Conservation (phyloP, 2,888 invertebrate genomes). For the Drosophila melanosoma region DNA sequence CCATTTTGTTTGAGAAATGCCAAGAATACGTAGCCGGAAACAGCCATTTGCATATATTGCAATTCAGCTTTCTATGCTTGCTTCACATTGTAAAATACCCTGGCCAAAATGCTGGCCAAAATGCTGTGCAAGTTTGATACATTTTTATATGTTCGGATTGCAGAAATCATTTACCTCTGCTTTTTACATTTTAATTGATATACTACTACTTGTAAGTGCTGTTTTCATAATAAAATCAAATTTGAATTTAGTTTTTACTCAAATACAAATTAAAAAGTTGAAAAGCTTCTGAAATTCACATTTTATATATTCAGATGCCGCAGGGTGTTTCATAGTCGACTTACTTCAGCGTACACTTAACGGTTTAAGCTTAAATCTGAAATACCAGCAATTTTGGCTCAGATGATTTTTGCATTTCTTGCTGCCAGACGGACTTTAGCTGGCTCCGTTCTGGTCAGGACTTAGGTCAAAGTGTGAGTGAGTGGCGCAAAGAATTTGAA, state of each 20-base stretch:
- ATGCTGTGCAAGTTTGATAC: neutral
- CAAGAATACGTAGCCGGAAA: conserved; percentile 62
- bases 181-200: neutral
- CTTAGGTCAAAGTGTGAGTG: conserved; percentile 9
- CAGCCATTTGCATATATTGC: conserved; percentile 70
- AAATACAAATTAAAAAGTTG: neutral
- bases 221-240: neutral
- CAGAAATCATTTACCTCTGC: neutral
- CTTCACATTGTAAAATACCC: conserved; percentile 45
- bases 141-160: neutral
- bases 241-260: neutral
- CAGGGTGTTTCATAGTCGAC: conserved; percentile 14
- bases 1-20: conserved; percentile 56
- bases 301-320: neutral
- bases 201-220: neutral
- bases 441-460: conserved; percentile 16
- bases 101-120: neutral
- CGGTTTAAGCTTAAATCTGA: conserved; percentile 35
- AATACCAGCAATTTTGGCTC: conserved; percentile 24
- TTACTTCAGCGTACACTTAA: neutral
- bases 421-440: conserved; percentile 4
- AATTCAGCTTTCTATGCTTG: conserved; percentile 48
- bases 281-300: neutral
- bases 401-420: conserved; percentile 31
- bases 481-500: conserved; percentile 32